phyloP scores from a whole-genome alignment of 2,113 vertebrate species.

The Gymnobelideus leadbeateri region DNA sequence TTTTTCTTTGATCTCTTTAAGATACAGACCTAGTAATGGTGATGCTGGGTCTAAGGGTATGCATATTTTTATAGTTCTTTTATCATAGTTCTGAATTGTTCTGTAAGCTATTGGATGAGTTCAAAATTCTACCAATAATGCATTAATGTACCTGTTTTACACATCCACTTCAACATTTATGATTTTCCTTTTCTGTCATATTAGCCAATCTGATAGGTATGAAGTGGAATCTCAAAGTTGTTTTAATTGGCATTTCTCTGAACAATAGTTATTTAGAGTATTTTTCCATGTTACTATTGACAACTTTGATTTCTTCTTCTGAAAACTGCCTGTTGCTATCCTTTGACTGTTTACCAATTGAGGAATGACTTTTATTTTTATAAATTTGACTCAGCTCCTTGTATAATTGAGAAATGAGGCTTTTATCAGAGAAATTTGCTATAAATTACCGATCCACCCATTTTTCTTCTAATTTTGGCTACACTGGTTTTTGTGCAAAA shows the following conservation, averaged over 20 bases:
- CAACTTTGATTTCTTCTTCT: background rate
- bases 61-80: background rate
- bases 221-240: background rate
- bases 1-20: background rate
- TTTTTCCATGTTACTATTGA: background rate
- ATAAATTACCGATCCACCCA: no score
- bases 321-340: background rate
- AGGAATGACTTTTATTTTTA: background rate
- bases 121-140: no score
- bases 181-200: background rate
- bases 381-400: background rate
- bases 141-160: background rate
- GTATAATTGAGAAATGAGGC: background rate
- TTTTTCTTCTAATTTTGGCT: background rate
- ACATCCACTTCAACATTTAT: background rate
- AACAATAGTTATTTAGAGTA: background rate
- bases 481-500: background rate
- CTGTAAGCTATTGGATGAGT: background rate
- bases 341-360: background rate
- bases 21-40: background rate
- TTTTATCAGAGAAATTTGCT: background rate
- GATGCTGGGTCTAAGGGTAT: background rate
- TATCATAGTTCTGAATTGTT: background rate
- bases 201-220: background rate
- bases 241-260: background rate